phyloP scores from a whole-genome alignment of 2,888 invertebrate species.

The Apamea epomidion region DNA sequence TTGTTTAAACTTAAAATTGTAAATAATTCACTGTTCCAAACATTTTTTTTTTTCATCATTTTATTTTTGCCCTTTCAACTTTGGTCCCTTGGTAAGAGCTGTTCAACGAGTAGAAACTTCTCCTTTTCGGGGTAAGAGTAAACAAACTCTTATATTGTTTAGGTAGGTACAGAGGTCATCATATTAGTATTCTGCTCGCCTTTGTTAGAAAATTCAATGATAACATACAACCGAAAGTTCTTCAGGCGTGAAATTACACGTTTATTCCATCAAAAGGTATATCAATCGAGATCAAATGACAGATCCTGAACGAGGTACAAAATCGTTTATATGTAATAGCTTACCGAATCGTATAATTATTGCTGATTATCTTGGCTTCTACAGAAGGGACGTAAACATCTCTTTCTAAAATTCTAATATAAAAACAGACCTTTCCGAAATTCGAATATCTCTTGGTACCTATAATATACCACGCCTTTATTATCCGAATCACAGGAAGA shows the following conservation, averaged over 20 bases:
- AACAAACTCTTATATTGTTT: not conserved
- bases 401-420: too few relatives aligned
- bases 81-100: not conserved
- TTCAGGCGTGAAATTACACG: conserved; percentile 33
- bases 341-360: not conserved
- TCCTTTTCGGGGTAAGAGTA: not conserved
- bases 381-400: not conserved
- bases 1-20: not conserved
- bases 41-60: not conserved
- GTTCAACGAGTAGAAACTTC: not conserved
- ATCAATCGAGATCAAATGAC: conserved; percentile 11
- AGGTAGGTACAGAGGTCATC: not conserved
- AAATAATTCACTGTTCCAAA: not conserved
- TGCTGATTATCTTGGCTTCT: not conserved
- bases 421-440: not conserved
- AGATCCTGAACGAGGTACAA: conserved; percentile 2
- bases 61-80: not conserved
- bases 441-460: not conserved
- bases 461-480: not conserved
- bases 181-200: conserved; percentile 1
- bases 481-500: not conserved
- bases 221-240: conserved; percentile 6
- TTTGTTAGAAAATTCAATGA: conserved; percentile 27
- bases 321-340: conserved; percentile 24
- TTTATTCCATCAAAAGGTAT: conserved; percentile 35